Evolutionary conservation across 2,113 vertebrate genomes (phyloP), one percentile per base, ranked within the genome.

Genomic region (Thymallus thymallus): DNA sequence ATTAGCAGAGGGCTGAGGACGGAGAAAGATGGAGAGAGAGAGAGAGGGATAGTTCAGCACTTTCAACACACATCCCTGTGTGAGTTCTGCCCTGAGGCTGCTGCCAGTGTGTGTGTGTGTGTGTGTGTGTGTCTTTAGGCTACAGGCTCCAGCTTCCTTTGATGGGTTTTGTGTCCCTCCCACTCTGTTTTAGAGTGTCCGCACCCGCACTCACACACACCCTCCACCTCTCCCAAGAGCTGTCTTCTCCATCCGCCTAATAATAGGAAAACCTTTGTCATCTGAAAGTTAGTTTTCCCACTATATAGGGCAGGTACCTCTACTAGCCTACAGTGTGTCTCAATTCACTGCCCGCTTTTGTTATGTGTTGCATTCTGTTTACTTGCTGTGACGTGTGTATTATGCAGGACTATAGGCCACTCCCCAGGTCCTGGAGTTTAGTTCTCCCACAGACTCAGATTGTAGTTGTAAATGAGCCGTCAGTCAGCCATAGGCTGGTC

Each of bases 151-250:
- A 23, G 46, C 74, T 35, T 55, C 29, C 83, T 87, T 74, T 84
- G 73, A 84, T 80, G 82, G 74, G 16, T 69, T 82, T 6, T 18
- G 75, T 73, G 64, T 74, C 83, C 72, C 83, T 66, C 86, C 86
- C 85, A 84, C 73, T 83, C 65, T 83, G 69, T 82, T 82, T 85
- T 65, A 76, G 80, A 86, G 74, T 79, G 79, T 68, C 79, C 77
- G 85, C 89, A 90, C 89, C 87, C 88, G 87, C 26, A 32, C 72
- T 26, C 68, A 70, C 68, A 55, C 32, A 67, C 32, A n/a, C 69
- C 14, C 48, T 4, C 48, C 48, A 51, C 48, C 48, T 18, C 48
- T 51, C 48, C 16, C 48, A 51, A 9, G 35, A 3, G 26, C 23
- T n/a, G 58, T 61, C 20, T 23, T 10, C 23, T 9, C 23, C 58